These are phyloP conservation scores for Yponomeuta sedellus DNA, from an alignment of 2,888 invertebrate genomes.

Conservation along the genomic window DNA sequence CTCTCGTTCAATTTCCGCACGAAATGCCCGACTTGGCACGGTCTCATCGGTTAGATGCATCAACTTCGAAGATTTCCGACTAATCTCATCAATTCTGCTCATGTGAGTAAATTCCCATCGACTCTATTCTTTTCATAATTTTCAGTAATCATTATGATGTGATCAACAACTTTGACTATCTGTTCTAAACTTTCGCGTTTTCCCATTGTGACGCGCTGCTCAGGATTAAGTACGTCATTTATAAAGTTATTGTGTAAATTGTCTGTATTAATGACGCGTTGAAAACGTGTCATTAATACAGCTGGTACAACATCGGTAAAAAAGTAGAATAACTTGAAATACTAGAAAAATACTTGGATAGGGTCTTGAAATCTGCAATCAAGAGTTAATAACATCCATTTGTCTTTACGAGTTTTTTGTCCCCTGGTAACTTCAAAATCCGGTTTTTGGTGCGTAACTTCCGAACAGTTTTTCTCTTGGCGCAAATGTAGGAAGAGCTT, in stretches of 20 bases:
- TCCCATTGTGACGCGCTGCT: background rate
- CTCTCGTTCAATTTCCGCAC: slow-evolving; percentile 62
- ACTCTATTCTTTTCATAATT: background rate
- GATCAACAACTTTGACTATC: too few relatives aligned
- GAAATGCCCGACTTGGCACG: slow-evolving; percentile 42
- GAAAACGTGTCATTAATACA: background rate
- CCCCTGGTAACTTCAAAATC: background rate
- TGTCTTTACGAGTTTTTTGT: slow-evolving; percentile 4
- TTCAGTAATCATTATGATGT: too few relatives aligned
- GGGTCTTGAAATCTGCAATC: slow-evolving; percentile 10
- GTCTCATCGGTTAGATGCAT: slow-evolving; percentile 18
- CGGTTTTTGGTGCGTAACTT: background rate
- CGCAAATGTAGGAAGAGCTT: background rate
- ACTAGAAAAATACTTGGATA: background rate
- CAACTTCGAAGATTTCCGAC: background rate
- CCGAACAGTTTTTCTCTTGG: background rate
- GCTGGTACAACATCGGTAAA: background rate
- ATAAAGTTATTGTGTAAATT: background rate
- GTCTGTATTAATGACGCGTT: background rate
- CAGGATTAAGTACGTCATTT: background rate
- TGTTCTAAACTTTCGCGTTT: background rate
- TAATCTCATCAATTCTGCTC: background rate
- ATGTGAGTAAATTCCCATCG: background rate
- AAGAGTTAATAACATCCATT: slow-evolving; percentile 7
- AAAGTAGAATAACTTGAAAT: slow-evolving; percentile 12